Evolutionary conservation across 2,113 vertebrate genomes (phyloP).

Genomic region (Brachypodius melanocephalos): DNA sequence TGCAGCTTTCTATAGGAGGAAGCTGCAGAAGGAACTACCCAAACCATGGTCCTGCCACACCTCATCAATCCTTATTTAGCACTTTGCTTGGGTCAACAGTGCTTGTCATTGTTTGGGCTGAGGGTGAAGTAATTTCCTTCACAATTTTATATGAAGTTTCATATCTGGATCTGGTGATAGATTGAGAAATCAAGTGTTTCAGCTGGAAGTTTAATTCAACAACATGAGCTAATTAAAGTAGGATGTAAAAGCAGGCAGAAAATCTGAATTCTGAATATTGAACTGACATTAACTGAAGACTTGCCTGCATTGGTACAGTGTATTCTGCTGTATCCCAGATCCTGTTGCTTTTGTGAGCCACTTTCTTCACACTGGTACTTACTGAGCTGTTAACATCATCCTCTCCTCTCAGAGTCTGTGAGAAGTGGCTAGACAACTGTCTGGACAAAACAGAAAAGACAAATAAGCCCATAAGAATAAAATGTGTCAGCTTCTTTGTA

Average conservation of each 20-base stretch:
- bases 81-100: not conserved
- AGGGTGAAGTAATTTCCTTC: constrained; percentile 46
- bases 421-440: constrained; percentile 61
- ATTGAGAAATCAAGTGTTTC: not conserved
- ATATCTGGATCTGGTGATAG: not conserved
- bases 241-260: not conserved
- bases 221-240: not conserved
- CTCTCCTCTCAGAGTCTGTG: constrained; percentile 71
- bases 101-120: constrained; percentile 13
- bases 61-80: not conserved
- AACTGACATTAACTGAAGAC: not conserved
- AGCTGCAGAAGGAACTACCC: constrained; percentile 6
- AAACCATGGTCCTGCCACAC: not conserved
- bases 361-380: constrained; percentile 76
- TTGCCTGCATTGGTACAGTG: constrained; percentile 69
- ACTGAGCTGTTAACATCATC: constrained; percentile 76
- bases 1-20: constrained; percentile 25
- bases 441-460: not conserved
- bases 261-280: not conserved
- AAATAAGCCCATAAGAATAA: not conserved
- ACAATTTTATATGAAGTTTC: not conserved
- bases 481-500: not conserved
- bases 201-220: not conserved
- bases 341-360: constrained; percentile 45
- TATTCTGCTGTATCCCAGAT: constrained; percentile 78